phyloP scores from a whole-genome alignment of 2,113 vertebrate species.

The Lamprotornis superbus region DNA sequence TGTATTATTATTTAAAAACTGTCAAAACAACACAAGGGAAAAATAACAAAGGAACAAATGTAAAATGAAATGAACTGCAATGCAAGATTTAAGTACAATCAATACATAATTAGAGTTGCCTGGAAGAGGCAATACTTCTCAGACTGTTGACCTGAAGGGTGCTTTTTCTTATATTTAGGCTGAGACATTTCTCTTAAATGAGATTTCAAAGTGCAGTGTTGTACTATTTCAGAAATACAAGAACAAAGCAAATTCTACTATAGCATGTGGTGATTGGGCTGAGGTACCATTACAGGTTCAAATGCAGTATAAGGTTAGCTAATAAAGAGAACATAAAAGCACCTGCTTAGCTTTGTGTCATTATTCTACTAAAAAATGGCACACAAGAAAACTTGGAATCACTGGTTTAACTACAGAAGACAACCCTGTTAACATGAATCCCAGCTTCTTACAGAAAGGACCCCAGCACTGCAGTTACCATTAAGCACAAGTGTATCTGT shows the following conservation, averaged over 20 bases:
- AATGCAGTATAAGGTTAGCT: neutral
- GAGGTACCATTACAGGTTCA: neutral
- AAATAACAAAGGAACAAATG: neutral
- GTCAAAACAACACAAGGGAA: neutral
- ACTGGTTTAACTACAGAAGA: neutral
- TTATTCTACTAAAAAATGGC: neutral
- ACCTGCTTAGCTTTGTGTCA: neutral
- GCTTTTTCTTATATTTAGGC: neutral
- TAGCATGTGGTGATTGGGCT: neutral
- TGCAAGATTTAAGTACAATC: neutral
- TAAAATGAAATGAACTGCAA: neutral
- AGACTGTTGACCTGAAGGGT: neutral
- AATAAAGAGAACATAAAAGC: neutral
- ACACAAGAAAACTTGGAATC: neutral
- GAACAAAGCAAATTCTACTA: neutral
- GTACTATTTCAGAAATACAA: neutral
- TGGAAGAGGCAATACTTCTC: neutral
- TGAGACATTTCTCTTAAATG: neutral
- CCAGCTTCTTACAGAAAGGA: neutral
- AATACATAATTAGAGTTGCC: neutral
- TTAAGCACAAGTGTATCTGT: neutral
- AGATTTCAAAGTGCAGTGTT: neutral
- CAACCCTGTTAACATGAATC: neutral
- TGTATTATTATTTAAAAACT: neutral
- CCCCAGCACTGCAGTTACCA: neutral